A percentile compares a stretch with the other conserved stretches of the same genome.
Evolutionary conservation across 23 tunicate genomes (phyloP).

Genomic region (Diplosoma virens): DNA sequence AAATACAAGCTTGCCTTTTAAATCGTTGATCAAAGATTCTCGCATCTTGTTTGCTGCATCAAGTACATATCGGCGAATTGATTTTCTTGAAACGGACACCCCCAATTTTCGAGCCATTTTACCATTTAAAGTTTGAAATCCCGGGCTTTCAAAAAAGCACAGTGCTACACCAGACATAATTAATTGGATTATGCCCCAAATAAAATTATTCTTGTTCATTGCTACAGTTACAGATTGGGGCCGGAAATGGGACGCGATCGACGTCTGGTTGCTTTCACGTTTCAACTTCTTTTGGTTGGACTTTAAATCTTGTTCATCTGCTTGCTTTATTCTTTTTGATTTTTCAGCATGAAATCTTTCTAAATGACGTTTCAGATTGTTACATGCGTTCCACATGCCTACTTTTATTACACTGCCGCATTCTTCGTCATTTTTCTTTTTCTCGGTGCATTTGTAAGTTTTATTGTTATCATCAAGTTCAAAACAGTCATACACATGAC

Average conservation of each 20-base stretch:
- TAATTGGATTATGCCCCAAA: background rate
- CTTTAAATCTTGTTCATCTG: slow-evolving; percentile 13
- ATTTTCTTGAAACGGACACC: slow-evolving; percentile 8
- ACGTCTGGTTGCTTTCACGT: background rate
- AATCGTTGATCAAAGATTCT: background rate
- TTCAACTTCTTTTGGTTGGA: background rate
- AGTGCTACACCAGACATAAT: slow-evolving; percentile 11
- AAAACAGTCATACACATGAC: slow-evolving; percentile 15
- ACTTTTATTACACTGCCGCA: background rate
- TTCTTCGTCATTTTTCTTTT: background rate
- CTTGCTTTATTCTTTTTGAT: slow-evolving; percentile 1
- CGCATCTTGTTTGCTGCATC: slow-evolving; percentile 1
- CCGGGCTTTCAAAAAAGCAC: slow-evolving; percentile 2
- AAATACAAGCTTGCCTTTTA: slow-evolving; percentile 1
- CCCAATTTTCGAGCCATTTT: background rate
- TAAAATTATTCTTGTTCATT: background rate
- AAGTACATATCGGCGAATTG: background rate
- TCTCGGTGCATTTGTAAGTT: slow-evolving; percentile 7
- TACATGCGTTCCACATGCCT: background rate
- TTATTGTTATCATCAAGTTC: background rate
- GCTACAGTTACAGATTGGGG: background rate
- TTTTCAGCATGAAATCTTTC: background rate
- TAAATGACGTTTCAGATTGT: slow-evolving; percentile 6
- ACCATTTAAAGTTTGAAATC: slow-evolving; percentile 5
- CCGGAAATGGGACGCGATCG: background rate